Evolutionary conservation across 2,113 vertebrate species (phyloP).

Genomic region (Micronycteris hirsuta): DNA sequence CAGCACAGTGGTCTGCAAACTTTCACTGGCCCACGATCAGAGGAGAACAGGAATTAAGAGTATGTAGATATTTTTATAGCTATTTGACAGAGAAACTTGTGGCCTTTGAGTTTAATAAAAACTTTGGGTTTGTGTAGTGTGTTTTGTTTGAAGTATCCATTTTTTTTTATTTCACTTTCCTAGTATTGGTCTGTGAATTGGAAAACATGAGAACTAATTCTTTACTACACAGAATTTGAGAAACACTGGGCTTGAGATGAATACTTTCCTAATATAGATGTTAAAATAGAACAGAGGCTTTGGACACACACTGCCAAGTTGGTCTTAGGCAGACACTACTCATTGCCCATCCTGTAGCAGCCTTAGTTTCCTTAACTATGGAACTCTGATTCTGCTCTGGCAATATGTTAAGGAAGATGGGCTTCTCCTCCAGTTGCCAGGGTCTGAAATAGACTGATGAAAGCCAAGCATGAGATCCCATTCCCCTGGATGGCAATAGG

Average conservation of each 20-base stretch:
- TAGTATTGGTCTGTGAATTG: not conserved
- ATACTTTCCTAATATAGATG: not conserved
- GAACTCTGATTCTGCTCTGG: not conserved
- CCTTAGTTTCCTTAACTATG: not conserved
- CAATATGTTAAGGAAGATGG: not conserved
- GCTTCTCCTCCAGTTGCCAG: not conserved
- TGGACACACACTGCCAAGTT: not conserved
- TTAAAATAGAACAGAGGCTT: not conserved
- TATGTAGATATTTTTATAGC: not conserved
- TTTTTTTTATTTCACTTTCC: not conserved
- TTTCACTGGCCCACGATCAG: not conserved
- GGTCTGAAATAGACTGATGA: not conserved
- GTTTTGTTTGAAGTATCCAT: not conserved
- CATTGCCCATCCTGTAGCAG: not conserved
- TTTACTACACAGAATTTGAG: not conserved
- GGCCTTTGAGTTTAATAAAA: conserved; percentile 1
- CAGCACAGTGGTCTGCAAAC: not conserved
- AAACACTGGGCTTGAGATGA: not conserved
- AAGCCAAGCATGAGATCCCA: not conserved
- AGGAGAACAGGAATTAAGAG: not conserved
- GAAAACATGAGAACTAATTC: not conserved
- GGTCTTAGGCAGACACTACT: not conserved
- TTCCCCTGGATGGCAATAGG: not conserved
- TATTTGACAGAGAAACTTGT: not conserved
- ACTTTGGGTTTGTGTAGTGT: not conserved